Base-by-base conservation (phyloP, 2,113 vertebrate species). In the Vulpes vulpes region DNA sequence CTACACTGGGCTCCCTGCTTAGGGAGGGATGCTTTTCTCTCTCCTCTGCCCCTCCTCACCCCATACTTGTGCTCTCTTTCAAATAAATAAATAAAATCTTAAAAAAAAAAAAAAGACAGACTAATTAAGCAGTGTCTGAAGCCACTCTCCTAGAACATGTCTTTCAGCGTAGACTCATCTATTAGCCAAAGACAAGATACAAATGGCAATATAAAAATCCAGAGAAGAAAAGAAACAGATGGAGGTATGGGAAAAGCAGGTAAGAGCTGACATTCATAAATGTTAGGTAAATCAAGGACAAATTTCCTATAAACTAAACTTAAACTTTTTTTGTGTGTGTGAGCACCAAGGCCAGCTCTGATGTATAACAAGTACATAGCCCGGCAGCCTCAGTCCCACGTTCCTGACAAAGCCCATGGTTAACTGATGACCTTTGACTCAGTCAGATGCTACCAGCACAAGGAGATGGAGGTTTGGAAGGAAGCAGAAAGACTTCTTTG, bases 211-310 rank as follows among this genome's bases (percentile, higher is more conserved):
- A 19, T 60, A 51, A 95, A 92, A 95, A 30, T 94, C 6, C n/a
- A 91, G 67, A 84, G 23, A 30, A 74, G 35, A 71, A 92, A 92
- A 83, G 35, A 27, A 71, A 78, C 8, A 3, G 7, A 69, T 49
- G 59, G 64, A 82, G 19, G 69, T 51, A 25, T 86, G 30, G 38
- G 19, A 60, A 89, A 81, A 92, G 67, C 12, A 25, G 17, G 4
- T 23, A 27, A 80, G 27, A 64, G 35, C 11, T 43, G 25, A 92
- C 19, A 30, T 25, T 92, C 64, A 53, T 15, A 65, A 22, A 38
- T 17, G 59, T 64, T 69, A 78, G 19, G 20, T 71, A 88, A 90
- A 89, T 88, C 49, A 79, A 80, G 69, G 65, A 74, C 49, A 96
- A 74, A 80, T 71, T 84, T 92, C 78, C 57, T 60, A 64, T 51